Conservation (phyloP, 1,140 invertebrate species). For the Sitobion miscanthi region DNA sequence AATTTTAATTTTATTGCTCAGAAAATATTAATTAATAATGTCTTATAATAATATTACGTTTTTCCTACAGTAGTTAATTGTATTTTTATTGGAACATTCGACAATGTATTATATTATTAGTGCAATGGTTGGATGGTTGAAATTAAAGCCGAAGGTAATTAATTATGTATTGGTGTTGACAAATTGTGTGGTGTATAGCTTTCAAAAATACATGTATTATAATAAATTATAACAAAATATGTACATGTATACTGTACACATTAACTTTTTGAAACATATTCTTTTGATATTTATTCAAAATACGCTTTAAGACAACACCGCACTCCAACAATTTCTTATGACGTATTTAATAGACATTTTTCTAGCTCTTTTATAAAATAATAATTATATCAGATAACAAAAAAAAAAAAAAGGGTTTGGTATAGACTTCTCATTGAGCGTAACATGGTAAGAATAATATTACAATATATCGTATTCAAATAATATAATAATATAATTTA, state of each 20-base stretch:
- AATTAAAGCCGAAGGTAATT: background rate
- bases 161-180: background rate
- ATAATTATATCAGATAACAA: background rate
- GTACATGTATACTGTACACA: background rate
- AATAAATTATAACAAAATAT: background rate
- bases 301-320: background rate
- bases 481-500: background rate
- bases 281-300: background rate
- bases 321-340: background rate
- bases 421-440: constrained; percentile 9
- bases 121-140: background rate
- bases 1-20: background rate
- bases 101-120: background rate
- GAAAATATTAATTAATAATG: background rate
- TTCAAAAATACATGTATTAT: background rate
- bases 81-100: background rate
- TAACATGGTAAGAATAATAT: background rate
- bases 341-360: too few relatives aligned
- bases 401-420: background rate
- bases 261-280: background rate
- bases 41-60: background rate
- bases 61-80: too few relatives aligned
- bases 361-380: too few relatives aligned
- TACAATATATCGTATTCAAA: background rate
- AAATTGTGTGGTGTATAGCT: background rate